Base-by-base conservation (phyloP, 2,888 invertebrate species). In the Habroteleia sp. region DNA sequence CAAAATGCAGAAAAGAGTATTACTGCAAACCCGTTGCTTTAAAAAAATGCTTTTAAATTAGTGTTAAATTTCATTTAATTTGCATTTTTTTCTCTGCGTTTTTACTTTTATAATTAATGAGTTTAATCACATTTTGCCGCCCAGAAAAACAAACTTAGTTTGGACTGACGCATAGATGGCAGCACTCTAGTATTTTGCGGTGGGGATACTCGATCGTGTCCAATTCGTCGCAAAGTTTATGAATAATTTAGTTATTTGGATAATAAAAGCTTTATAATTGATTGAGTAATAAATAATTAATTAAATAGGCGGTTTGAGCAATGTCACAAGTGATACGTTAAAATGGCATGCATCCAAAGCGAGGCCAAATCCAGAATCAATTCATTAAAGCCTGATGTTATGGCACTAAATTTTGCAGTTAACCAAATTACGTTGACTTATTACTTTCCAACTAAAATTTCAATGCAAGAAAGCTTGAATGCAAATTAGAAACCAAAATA, bases 391-490 rank as follows among this genome's bases (percentile, higher is more conserved):
- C 11, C 7, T 29, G 1, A 0, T 3, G 8, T 0, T 16, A 8
- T 29, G 16, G 8, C 7, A 16, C 16, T 44, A 29, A 44, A 44
- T 44, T 29, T 44, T 27, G 8, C 29, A 16, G 27, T 14, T 44
- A 44, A 44, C 14, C 8, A 16, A 44, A 29, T 44, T 44, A 29
- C 8, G 8, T 4, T 29, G 29, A 44, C 44, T 44, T 20, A 44
- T 10, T 29, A 11, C 5, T n/a, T n/a, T n/a, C 16, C 16, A 14
- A 42, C 42, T 17, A 13, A 42, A 42, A 42, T 42, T 13, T 3
- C 25, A 44, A 16, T 2, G 4, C 27, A 16, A 44, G 27, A 44
- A 44, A 44, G 16, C 29, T 44, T 29, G 44, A 10, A 44, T 16
- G 7, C 5, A 4, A 27, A 23, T 16, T 44, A 16, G 10, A 44